Percentiles rank a stretch among this genome's conserved stretches.
phyloP scores from a whole-genome alignment of 2,797 vertebrate genomes.

The Holocentrus rufus region DNA sequence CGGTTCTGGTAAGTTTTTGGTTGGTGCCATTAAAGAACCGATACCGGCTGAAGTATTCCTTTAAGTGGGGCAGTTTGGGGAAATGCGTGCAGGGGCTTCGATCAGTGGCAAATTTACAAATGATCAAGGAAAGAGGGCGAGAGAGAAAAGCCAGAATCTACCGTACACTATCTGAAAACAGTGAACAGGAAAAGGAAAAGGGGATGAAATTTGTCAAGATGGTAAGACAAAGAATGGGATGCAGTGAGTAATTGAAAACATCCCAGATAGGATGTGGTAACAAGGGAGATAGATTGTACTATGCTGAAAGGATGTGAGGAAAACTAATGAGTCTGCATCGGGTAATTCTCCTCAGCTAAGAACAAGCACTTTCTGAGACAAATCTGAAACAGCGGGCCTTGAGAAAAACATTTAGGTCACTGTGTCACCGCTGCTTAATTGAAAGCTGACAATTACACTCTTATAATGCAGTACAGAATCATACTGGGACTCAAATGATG shows the following conservation, averaged over 20 bases:
- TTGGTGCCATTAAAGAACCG: too few relatives aligned
- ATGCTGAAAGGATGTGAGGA: slow-evolving; percentile 75
- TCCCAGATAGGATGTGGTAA: slow-evolving; percentile 77
- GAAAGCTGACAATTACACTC: slow-evolving; percentile 66
- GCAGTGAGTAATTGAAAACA: slow-evolving; percentile 81
- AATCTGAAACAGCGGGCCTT: too few relatives aligned
- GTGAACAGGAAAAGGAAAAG: slow-evolving; percentile 34
- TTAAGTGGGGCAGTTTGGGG: background rate
- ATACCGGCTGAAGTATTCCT: too few relatives aligned
- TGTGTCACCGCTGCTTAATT: slow-evolving; percentile 66
- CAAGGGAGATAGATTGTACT: slow-evolving; percentile 77
- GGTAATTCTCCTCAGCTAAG: slow-evolving; percentile 70
- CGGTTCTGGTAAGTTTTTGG: too few relatives aligned
- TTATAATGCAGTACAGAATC: slow-evolving; percentile 43
- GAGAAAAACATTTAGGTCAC: slow-evolving; percentile 56
- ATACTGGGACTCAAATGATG: slow-evolving; percentile 36
- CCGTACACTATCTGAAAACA: slow-evolving; percentile 23
- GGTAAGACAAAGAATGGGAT: slow-evolving; percentile 69
- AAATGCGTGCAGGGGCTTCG: background rate
- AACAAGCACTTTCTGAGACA: slow-evolving; percentile 66
- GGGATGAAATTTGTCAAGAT: slow-evolving; percentile 71
- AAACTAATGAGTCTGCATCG: slow-evolving; percentile 80
- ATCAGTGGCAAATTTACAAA: slow-evolving; percentile 8
- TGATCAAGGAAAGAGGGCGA: background rate
- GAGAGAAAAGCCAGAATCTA: background rate